Percentiles rank a stretch among this genome's conserved stretches.
Evolutionary conservation across 2,113 vertebrate genomes (phyloP).

Genomic region (Muscicapa adusta): DNA sequence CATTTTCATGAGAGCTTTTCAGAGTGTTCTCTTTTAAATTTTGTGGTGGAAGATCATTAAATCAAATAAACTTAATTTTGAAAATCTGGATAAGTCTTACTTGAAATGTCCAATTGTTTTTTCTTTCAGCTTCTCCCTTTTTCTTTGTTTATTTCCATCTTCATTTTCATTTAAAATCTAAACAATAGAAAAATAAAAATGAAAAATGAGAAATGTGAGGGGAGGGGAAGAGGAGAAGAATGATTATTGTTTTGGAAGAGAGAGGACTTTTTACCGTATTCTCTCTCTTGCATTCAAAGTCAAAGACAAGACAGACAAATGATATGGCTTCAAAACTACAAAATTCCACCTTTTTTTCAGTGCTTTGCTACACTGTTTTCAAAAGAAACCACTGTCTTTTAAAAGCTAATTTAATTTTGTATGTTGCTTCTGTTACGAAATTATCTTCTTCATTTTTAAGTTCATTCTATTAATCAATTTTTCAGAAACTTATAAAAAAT

Average conservation of each 20-base stretch:
- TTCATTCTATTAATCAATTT: not conserved
- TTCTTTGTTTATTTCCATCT: not conserved
- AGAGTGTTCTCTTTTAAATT: not conserved
- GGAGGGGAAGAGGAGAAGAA: fast-evolving
- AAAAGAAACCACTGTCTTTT: not conserved
- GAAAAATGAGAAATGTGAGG: fast-evolving
- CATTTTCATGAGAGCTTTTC: not conserved
- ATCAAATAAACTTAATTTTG: not conserved
- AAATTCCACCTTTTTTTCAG: not conserved
- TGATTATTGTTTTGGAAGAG: not conserved
- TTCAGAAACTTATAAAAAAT: not conserved
- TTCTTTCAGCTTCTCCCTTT: not conserved
- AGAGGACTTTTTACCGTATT: not conserved
- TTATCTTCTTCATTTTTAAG: not conserved
- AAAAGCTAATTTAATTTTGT: not conserved
- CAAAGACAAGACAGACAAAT: not conserved
- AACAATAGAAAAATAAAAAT: not conserved
- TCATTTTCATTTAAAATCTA: not conserved
- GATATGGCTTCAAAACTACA: not conserved
- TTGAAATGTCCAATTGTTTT: not conserved
- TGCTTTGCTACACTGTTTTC: not conserved
- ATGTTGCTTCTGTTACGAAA: not conserved
- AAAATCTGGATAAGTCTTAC: not conserved
- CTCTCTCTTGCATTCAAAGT: not conserved
- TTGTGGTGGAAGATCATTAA: not conserved